These are phyloP conservation scores for Oreocharis arfaki DNA, from an alignment of 2,113 vertebrate species.

Conservation along the genomic window DNA sequence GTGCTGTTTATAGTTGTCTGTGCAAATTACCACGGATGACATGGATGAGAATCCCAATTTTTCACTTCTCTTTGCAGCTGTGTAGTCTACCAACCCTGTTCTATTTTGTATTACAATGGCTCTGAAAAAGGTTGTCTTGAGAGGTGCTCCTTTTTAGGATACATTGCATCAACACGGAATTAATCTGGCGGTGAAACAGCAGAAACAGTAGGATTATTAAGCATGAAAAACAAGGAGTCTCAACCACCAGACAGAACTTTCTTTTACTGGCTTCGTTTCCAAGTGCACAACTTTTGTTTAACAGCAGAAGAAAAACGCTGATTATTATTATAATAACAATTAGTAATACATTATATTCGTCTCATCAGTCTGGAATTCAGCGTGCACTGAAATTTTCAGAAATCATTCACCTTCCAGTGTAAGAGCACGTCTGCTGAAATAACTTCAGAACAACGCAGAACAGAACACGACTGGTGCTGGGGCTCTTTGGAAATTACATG, in stretches of 20 bases:
- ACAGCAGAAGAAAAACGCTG: not conserved
- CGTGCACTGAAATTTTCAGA: not conserved
- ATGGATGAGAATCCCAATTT: not conserved
- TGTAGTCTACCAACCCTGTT: not conserved
- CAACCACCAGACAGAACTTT: not conserved
- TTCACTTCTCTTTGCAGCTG: not conserved
- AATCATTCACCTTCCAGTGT: not conserved
- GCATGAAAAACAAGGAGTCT: not conserved
- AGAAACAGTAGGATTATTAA: not conserved
- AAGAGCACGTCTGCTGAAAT: not conserved
- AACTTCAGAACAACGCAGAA: not conserved
- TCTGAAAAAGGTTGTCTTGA: not conserved
- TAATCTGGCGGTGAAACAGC: not conserved
- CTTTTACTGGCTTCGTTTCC: not conserved
- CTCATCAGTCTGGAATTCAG: not conserved
- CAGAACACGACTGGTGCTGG: not conserved
- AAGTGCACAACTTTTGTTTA: not conserved
- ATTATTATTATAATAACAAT: no score
- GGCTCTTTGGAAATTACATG: not conserved
- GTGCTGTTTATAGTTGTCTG: not conserved
- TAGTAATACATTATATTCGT: no score
- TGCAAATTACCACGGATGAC: not conserved
- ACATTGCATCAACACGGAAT: not conserved
- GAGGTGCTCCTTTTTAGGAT: not conserved
- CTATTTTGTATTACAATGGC: not conserved